Evolutionary conservation across 2,888 invertebrate species (phyloP).

Genomic region (Epirrita christyi): DNA sequence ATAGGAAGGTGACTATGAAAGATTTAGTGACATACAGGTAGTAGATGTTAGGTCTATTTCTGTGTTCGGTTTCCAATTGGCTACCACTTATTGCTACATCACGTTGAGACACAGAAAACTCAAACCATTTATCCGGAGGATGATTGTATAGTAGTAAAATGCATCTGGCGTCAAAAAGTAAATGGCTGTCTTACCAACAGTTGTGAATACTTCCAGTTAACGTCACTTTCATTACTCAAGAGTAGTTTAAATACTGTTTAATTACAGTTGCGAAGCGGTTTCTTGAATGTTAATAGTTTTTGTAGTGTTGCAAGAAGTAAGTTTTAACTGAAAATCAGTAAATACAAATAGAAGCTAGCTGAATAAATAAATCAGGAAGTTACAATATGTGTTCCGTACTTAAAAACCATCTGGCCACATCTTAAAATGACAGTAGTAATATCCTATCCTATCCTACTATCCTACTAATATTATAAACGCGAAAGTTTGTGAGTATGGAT

Average conservation of each 20-base stretch:
- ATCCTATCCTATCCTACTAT: no score
- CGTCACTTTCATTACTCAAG: constrained; percentile 9
- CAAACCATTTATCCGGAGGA: background rate
- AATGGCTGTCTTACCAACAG: background rate
- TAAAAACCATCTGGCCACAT: no score
- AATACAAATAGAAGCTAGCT: no score
- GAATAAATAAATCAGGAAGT: no score
- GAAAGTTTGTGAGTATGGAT: no score
- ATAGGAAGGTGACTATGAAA: no score
- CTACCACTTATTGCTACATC: no score
- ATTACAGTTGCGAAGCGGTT: constrained; percentile 2
- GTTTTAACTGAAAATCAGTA: no score
- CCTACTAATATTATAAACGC: no score
- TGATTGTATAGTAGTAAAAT: background rate
- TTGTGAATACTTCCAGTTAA: constrained; percentile 14
- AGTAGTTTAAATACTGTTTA: constrained; percentile 13
- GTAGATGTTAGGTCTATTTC: background rate
- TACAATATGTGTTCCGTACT: no score
- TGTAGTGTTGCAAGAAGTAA: background rate
- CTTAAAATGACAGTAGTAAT: no score
- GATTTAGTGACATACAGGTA: background rate
- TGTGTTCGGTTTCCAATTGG: background rate
- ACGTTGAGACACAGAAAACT: background rate
- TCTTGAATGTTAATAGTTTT: background rate
- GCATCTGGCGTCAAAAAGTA: constrained; percentile 3